phyloP scores from a whole-genome alignment of 1,140 invertebrate species.

The Pogonomyrmex barbatus region DNA sequence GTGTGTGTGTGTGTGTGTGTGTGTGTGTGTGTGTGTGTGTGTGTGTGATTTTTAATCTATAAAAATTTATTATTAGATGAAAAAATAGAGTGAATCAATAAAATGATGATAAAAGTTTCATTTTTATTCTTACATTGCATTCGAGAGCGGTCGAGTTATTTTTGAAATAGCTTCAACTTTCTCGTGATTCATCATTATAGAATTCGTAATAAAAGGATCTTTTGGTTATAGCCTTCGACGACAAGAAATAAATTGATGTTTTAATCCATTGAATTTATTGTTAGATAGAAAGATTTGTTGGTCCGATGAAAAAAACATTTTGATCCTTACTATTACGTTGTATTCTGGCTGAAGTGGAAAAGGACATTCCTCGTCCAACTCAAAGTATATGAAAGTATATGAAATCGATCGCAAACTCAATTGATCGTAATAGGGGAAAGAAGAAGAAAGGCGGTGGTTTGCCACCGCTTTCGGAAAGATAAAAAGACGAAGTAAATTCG shows the following conservation, averaged over 20 bases:
- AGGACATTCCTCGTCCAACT: slow-evolving; percentile 25
- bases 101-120: slow-evolving; percentile 29
- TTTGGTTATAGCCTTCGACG: not conserved
- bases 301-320: slow-evolving; percentile 35
- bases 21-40: no score
- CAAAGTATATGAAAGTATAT: slow-evolving; percentile 36
- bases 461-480: slow-evolving; percentile 29
- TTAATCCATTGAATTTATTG: slow-evolving; percentile 48
- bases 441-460: slow-evolving; percentile 15
- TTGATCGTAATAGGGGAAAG: slow-evolving; percentile 48
- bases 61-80: slow-evolving; percentile 9
- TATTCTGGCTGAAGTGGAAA: slow-evolving; percentile 33
- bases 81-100: not conserved
- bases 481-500: slow-evolving; percentile 20
- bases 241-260: slow-evolving; percentile 23
- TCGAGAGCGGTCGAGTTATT: not conserved
- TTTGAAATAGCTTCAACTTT: not conserved
- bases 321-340: slow-evolving; percentile 10
- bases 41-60: not conserved
- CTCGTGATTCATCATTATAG: not conserved
- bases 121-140: not conserved
- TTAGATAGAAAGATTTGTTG: slow-evolving; percentile 10
- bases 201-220: slow-evolving; percentile 22
- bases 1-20: no score
- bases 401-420: slow-evolving; percentile 50